Conservation (phyloP, 2,113 vertebrate genomes). For the Halichoerus grypus region DNA sequence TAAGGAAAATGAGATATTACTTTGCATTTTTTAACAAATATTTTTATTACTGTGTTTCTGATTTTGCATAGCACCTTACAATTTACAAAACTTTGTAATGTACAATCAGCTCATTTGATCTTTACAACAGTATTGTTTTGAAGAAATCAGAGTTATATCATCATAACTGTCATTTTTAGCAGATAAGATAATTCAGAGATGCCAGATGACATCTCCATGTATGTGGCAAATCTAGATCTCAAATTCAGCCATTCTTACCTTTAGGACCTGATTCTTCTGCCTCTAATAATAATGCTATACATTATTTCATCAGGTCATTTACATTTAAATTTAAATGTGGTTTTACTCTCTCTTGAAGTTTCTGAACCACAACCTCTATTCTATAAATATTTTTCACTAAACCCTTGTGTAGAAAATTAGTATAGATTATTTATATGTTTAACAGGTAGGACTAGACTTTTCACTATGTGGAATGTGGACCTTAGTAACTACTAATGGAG, state of each 20-base stretch:
- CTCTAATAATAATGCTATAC: neutral
- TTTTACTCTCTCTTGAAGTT: constrained; percentile 41
- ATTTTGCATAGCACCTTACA: neutral
- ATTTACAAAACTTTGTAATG: constrained; percentile 1
- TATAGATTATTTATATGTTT: neutral
- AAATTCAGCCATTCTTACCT: neutral
- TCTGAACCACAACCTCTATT: constrained; percentile 30
- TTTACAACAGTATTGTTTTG: neutral
- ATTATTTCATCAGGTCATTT: constrained; percentile 3
- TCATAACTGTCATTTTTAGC: constrained; percentile 6
- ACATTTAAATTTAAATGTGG: constrained; percentile 1
- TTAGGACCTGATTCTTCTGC: neutral
- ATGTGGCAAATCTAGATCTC: neutral
- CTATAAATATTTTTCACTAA: constrained; percentile 41
- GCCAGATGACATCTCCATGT: neutral
- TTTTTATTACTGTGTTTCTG: constrained; percentile 11
- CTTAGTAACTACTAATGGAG: neutral
- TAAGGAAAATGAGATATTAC: constrained; percentile 14
- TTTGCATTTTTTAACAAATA: constrained; percentile 1
- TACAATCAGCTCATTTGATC: constrained; percentile 45
- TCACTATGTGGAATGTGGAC: neutral
- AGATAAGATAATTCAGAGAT: constrained; percentile 1
- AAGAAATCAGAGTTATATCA: neutral
- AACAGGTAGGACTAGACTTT: neutral
- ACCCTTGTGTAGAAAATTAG: constrained; percentile 14